These are phyloP conservation scores for Dasypolia templi DNA, from an alignment of 2,888 invertebrate species.

Conservation along the genomic window DNA sequence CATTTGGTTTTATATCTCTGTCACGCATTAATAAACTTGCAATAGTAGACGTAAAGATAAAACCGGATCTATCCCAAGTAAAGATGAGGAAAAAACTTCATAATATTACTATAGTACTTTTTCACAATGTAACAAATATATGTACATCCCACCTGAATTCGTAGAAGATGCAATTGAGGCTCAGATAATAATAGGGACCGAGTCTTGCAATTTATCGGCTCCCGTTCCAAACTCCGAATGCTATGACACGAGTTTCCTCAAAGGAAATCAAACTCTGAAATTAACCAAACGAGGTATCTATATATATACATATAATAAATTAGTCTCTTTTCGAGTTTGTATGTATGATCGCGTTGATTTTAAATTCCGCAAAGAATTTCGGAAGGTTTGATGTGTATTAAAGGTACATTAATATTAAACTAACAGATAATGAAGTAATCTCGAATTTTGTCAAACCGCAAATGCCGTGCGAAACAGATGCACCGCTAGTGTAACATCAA, in stretches of 20 bases:
- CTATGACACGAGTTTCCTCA: conserved; percentile 14
- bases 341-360: neutral
- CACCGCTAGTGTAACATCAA: neutral
- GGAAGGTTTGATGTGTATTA: neutral
- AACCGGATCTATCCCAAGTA: neutral
- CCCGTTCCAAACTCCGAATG: neutral
- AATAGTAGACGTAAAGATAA: neutral
- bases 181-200: conserved; percentile 23
- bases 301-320: neutral
- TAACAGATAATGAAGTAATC: neutral
- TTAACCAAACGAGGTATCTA: neutral
- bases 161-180: conserved; percentile 21
- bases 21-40: neutral
- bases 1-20: conserved; percentile 23
- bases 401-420: neutral
- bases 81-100: conserved; percentile 30
- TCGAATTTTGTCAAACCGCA: neutral
- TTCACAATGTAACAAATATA: conserved; percentile 18
- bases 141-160: conserved; percentile 11
- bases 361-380: neutral
- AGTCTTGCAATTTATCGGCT: conserved; percentile 26
- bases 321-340: neutral
- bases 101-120: neutral
- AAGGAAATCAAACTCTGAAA: neutral
- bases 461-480: neutral